phyloP scores from a whole-genome alignment of 2,113 vertebrate genomes.

The Zapornia atra region DNA sequence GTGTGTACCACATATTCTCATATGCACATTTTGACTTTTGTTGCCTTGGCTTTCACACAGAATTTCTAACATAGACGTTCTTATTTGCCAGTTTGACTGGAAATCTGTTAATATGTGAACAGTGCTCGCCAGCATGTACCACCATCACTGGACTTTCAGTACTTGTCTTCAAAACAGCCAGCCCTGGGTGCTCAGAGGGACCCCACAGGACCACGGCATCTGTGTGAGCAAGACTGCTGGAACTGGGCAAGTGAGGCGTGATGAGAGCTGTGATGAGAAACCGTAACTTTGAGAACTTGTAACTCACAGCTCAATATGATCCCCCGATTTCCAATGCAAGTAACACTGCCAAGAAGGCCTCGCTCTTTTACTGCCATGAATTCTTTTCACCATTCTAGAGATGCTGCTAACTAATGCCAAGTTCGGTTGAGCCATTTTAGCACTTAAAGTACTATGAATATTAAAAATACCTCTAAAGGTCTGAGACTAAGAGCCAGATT shows the following conservation, averaged over 20 bases:
- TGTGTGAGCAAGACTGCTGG: background rate
- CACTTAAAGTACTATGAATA: background rate
- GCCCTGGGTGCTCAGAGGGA: background rate
- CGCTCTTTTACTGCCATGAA: background rate
- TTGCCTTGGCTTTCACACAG: conserved; percentile 71
- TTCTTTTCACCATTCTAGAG: background rate
- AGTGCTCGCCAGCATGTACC: background rate
- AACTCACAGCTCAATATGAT: background rate
- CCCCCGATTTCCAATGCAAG: background rate
- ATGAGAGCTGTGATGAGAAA: background rate
- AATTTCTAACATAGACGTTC: conserved; percentile 41
- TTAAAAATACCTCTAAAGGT: background rate
- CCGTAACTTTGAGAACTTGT: background rate
- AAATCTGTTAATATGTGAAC: conserved; percentile 52
- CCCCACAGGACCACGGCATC: background rate
- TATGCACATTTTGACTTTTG: conserved; percentile 73
- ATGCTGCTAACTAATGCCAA: background rate
- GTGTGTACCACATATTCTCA: conserved; percentile 72
- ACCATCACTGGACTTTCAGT: background rate
- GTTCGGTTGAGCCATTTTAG: background rate
- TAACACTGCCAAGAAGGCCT: background rate
- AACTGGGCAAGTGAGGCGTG: background rate
- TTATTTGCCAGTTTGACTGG: conserved; percentile 57
- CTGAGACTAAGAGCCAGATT: background rate
- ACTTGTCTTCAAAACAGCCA: background rate